These are phyloP conservation scores for Corydoras sp. DNA, from an alignment of 2,113 vertebrate species.

Conservation along the genomic window DNA sequence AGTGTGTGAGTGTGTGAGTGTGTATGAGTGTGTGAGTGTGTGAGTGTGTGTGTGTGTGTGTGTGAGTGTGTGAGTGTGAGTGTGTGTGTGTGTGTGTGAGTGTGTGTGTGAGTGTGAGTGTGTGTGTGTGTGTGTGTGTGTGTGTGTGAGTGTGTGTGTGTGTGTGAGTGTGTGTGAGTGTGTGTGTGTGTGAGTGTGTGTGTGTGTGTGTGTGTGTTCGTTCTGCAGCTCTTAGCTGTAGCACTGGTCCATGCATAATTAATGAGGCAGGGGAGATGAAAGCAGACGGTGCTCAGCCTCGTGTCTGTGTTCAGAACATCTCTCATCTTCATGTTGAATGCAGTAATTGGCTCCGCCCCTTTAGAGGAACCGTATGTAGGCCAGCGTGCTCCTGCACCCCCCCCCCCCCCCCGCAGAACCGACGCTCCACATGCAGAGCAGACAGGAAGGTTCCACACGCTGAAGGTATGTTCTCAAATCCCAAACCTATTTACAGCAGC, in stretches of 20 bases:
- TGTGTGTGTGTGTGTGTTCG: background rate
- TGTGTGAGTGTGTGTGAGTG: no score
- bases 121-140: no score
- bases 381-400: slow-evolving; percentile 40
- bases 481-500: no score
- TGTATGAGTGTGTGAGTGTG: no score
- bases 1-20: no score
- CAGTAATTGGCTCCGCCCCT: slow-evolving; percentile 32
- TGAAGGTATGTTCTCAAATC: background rate
- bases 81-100: no score
- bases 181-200: background rate
- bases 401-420: slow-evolving; percentile 16
- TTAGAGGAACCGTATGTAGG: slow-evolving; percentile 44
- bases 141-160: no score
- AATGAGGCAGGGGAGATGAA: slow-evolving; percentile 41
- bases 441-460: slow-evolving; percentile 11
- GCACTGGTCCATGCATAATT: slow-evolving; percentile 46
- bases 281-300: slow-evolving; percentile 36
- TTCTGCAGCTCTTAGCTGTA: slow-evolving; percentile 15
- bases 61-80: no score
- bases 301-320: slow-evolving; percentile 19
- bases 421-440: slow-evolving; percentile 12
- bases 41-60: no score
- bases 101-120: no score
- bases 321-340: slow-evolving; percentile 14